phyloP scores from a whole-genome alignment of 2,888 invertebrate genomes.

The Macrophya alboannulata region DNA sequence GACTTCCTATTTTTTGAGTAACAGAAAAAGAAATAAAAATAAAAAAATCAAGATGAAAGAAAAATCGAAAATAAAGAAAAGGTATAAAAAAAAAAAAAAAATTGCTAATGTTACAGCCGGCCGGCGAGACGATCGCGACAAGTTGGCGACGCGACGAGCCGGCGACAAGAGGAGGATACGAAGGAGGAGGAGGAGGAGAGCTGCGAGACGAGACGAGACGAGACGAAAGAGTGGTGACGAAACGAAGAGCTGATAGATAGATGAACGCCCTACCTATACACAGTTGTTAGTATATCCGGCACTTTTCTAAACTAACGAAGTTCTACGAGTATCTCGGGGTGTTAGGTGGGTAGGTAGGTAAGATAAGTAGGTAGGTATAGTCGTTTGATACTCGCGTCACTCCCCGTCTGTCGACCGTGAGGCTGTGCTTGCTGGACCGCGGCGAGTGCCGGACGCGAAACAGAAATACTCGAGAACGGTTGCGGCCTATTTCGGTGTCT shows the following conservation, averaged over 20 bases:
- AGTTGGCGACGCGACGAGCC: slow-evolving; percentile 25
- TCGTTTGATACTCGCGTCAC: slow-evolving; percentile 2
- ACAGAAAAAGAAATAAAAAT: neutral
- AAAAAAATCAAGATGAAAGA: neutral
- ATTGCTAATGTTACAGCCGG: neutral
- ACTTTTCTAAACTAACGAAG: neutral
- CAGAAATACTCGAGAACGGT: slow-evolving; percentile 65
- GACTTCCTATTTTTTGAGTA: too few relatives aligned
- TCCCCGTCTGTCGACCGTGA: slow-evolving; percentile 53
- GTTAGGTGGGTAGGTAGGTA: neutral
- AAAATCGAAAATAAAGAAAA: too few relatives aligned
- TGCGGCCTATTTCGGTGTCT: slow-evolving; percentile 69
- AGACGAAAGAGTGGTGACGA: neutral
- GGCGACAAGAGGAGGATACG: neutral
- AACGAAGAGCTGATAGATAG: slow-evolving; percentile 1
- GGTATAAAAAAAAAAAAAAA: neutral
- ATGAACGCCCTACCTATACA: neutral
- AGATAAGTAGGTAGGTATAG: too few relatives aligned
- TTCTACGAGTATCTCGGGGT: neutral
- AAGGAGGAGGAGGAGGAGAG: neutral
- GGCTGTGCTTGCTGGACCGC: slow-evolving; percentile 44
- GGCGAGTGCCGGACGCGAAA: slow-evolving; percentile 61
- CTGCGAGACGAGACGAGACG: neutral
- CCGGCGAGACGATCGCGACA: slow-evolving; percentile 10
- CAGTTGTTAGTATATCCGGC: neutral